Evolutionary conservation across 2,113 vertebrate genomes (phyloP), one percentile per base, ranked within the genome.

Genomic region (Crotophaga sulcirostris): DNA sequence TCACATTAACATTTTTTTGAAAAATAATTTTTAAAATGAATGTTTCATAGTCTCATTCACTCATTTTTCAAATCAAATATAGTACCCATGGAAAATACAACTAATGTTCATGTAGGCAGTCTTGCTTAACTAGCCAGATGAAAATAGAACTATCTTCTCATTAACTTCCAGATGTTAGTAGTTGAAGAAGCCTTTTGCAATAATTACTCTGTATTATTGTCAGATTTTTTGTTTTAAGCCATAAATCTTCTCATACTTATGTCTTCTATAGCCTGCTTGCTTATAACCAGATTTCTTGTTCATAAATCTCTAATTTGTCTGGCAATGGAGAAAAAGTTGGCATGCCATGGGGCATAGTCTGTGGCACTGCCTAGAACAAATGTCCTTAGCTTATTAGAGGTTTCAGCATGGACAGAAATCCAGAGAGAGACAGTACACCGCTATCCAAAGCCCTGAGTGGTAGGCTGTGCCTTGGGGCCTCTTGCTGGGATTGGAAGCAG

Each of bases 391-490:
- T 3, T 29, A 33, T 38, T 7, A 12, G 16, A 60, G 5, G 17
- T 44, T 85, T 77, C 42, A 34, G 13, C 60, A 34, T 15, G 49
- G 31, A 34, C 0, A 7, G 51, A 58, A 78, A 34, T 68, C 8
- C 9, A n/a, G 25, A 55, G 56, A 58, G 29, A 38, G 7, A 21
- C 4, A 4, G 24, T 6, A 9, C 0, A 0, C 33, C 52, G 24
- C 58, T 34, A 24, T 64, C 21, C 16, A 51, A 78, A 78, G 23
- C 8, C 19, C 36, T n/a, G 42, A 56, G 36, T 16, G 29, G 19
- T 36, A 47, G 29, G 36, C 8, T 17, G n/a, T 20, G 28, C 17
- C 49, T n/a, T 77, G 10, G 4, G 34, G 33, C 34, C 16, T 47
- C 19, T 77, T 21, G 54, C 54, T 12, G n/a, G 54, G 8, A 6